phyloP scores from a whole-genome alignment of 2,797 vertebrate genomes.

The Artibeus jamaicensis region DNA sequence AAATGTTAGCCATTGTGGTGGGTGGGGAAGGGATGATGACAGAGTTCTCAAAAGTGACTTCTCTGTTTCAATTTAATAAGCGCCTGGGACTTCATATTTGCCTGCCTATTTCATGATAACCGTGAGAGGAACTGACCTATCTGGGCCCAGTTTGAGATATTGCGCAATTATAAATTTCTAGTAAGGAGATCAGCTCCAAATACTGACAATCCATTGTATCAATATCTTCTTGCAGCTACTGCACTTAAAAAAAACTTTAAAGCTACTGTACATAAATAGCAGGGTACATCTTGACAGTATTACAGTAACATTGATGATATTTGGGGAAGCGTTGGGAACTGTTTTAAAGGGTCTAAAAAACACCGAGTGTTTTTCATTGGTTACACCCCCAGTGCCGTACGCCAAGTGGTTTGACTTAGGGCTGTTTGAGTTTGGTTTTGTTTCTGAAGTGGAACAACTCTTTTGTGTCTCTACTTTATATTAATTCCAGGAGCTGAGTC shows the following conservation, averaged over 20 bases:
- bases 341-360: neutral
- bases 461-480: slow-evolving; percentile 38
- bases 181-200: neutral
- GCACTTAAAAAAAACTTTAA: neutral
- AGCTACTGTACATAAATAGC: neutral
- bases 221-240: neutral
- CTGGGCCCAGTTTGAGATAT: neutral
- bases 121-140: slow-evolving; percentile 35
- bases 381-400: neutral
- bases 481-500: slow-evolving; percentile 37
- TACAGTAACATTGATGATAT: neutral
- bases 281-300: neutral
- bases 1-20: neutral
- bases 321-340: neutral
- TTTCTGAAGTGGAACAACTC: slow-evolving; percentile 44
- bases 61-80: slow-evolving; percentile 21
- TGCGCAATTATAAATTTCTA: slow-evolving; percentile 45
- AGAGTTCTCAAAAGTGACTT: slow-evolving; percentile 1
- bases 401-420: neutral
- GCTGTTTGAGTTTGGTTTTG: slow-evolving; percentile 12
- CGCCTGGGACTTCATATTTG: slow-evolving; percentile 25
- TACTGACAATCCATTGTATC: neutral
- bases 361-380: neutral
- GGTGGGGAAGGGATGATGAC: neutral
- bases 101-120: slow-evolving; percentile 20